These are phyloP conservation scores for Lepilemur ruficaudatus DNA, from an alignment of 2,797 vertebrate species.

Conservation along the genomic window DNA sequence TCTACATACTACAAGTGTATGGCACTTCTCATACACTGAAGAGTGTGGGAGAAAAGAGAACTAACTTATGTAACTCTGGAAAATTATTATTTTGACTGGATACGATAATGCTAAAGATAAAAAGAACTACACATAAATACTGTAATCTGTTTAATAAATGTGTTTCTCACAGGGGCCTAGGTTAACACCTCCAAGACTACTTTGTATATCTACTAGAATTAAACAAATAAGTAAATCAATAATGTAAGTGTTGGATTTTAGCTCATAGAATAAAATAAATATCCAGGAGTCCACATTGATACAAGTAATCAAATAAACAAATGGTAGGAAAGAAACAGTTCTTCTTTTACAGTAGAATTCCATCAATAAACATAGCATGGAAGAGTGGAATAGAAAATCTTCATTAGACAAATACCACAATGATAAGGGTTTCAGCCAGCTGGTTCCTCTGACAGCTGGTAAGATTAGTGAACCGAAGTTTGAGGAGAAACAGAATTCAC, in stretches of 20 bases:
- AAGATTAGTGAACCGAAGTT: background rate
- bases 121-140: background rate
- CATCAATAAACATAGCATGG: background rate
- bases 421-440: background rate
- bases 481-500: background rate
- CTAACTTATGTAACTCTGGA: background rate
- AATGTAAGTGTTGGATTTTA: background rate
- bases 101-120: background rate
- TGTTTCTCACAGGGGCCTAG: background rate
- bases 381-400: background rate
- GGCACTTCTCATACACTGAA: background rate
- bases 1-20: background rate
- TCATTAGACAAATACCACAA: background rate
- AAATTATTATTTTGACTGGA: slow-evolving; percentile 14
- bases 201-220: background rate
- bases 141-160: background rate
- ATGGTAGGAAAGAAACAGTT: background rate
- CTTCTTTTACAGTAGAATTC: background rate
- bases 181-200: background rate
- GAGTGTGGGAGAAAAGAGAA: background rate
- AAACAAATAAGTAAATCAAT: background rate
- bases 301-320: background rate
- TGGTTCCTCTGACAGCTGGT: background rate
- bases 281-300: background rate
- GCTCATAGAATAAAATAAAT: background rate